These are phyloP conservation scores for Procambarus clarkii DNA, from an alignment of 1,140 invertebrate genomes.

Conservation along the genomic window DNA sequence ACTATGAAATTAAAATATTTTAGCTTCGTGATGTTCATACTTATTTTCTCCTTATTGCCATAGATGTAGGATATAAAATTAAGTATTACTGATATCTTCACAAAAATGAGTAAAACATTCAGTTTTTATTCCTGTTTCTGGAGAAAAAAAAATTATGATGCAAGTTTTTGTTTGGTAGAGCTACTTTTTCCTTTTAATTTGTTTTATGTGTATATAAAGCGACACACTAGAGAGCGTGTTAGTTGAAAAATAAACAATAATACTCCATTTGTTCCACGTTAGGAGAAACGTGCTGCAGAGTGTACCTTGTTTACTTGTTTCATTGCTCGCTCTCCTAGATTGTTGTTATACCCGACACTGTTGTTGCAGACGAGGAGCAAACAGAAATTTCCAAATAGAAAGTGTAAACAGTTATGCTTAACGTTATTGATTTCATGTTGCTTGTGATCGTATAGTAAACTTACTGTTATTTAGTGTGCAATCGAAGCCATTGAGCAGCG, in stretches of 20 bases:
- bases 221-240: neutral
- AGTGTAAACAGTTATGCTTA: too few species aligned
- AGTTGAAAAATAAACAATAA: neutral
- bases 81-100: neutral
- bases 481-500: too few species aligned
- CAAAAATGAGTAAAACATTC: neutral
- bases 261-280: neutral
- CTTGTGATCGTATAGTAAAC: neutral
- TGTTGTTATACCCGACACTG: too few species aligned
- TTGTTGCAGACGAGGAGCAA: too few species aligned
- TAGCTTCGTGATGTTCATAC: neutral
- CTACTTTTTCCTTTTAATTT: conserved; percentile 28
- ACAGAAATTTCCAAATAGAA: too few species aligned
- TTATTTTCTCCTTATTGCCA: neutral
- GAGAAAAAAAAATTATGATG: neutral
- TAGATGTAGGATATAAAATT: neutral
- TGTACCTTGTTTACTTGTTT: too few species aligned
- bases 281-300: neutral
- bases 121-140: neutral
- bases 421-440: neutral
- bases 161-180: conserved; percentile 15
- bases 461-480: neutral
- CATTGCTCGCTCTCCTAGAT: too few species aligned
- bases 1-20: neutral
- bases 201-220: conserved; percentile 38